phyloP scores from a whole-genome alignment of 2,797 vertebrate genomes.

The Epinephelus malabaricus region DNA sequence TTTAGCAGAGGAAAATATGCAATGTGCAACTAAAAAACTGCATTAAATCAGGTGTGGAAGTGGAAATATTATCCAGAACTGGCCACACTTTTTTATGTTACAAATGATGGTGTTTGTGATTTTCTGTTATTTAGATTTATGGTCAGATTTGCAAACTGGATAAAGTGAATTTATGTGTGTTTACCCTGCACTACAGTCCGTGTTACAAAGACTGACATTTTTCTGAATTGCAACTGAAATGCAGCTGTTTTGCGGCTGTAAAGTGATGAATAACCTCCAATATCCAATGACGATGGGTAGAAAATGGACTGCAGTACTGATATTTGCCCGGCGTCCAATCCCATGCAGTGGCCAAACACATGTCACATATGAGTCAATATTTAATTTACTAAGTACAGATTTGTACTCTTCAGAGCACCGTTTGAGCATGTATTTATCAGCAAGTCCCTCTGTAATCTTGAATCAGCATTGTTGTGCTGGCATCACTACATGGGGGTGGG shows the following conservation, averaged over 20 bases:
- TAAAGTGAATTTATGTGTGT: conserved; percentile 24
- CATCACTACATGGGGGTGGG: neutral
- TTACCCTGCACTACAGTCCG: neutral
- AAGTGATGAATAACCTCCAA: conserved; percentile 61
- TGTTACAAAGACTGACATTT: conserved; percentile 30
- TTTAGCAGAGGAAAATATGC: neutral
- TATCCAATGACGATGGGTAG: conserved; percentile 25
- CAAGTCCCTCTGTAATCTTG: conserved; percentile 44
- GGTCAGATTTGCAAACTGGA: conserved; percentile 14
- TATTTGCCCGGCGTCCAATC: conserved; percentile 3
- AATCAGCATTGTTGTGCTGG: conserved; percentile 56
- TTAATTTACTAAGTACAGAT: conserved; percentile 75
- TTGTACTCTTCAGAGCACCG: conserved; percentile 40
- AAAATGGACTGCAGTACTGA: conserved; percentile 47
- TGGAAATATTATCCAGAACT: neutral
- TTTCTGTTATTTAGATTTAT: conserved; percentile 23
- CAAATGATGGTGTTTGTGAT: neutral
- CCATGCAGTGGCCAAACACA: conserved; percentile 44
- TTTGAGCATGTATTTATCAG: conserved; percentile 57
- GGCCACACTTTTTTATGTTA: neutral
- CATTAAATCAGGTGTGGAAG: conserved; percentile 3
- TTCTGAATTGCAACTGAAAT: conserved; percentile 54
- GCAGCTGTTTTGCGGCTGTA: conserved; percentile 15
- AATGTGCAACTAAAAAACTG: neutral
- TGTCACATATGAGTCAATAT: conserved; percentile 70